Base-by-base conservation (phyloP, 2,797 vertebrate species). In the Sebastes cheni region DNA sequence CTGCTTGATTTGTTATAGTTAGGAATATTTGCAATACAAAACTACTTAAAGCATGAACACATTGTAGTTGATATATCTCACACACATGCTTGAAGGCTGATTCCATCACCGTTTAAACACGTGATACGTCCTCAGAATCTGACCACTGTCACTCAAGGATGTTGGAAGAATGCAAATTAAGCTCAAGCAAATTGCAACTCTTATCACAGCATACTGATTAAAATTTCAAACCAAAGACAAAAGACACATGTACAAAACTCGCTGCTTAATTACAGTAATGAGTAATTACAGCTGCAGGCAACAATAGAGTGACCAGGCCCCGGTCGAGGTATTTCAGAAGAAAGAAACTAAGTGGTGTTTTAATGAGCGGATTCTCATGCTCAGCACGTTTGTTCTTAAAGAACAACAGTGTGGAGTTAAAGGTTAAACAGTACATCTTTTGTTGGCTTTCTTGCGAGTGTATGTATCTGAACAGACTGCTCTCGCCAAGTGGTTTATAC, bases 201-300 rank as follows among this genome's bases (percentile, higher is more conserved):
- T 61, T 23, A 68, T 54, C 18, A 6, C 8, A 61, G 27, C 36
- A 64, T 13, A 67, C 8, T 75, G 64, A 69, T 75, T 61, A 54
- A 25, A 66, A 55, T 55, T 59, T 73, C 10, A 8, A 54, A 20
- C 25, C 30, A 2, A 29, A 52, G 29, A 74, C 69, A 59, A 30
- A 67, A 42, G 42, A 59, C 39, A 70, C 54, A 14, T 8, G 39
- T 22, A 68, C 25, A 30, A 32, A 64, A 29, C 23, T 9, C 46
- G 42, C 46, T 56, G 72, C 61, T 56, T 76, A 68, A 76, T 76
- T 73, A 73, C 30, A 77, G 52, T 55, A 52, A 64, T 27, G 12
- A 67, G 20, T 72, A 77, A 77, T 80, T 69, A 46, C 59, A 77
- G 39, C 59, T 69, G 58, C 73, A 52, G 36, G 69, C 54, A 56